phyloP scores from a whole-genome alignment of 2,113 vertebrate genomes.

The Struthio camelus region DNA sequence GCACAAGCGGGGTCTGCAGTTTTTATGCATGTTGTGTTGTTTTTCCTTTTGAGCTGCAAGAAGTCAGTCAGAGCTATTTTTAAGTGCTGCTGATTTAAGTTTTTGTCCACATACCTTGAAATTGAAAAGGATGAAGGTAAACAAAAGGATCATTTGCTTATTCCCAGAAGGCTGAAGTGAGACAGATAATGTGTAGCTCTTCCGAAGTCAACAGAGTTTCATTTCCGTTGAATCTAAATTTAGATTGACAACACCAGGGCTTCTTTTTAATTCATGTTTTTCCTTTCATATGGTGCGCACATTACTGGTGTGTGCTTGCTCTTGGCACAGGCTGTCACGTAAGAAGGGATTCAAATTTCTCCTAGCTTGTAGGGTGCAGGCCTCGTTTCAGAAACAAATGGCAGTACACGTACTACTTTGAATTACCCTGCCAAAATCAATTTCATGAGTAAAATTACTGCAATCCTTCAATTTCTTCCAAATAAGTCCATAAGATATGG shows the following conservation, averaged over 20 bases:
- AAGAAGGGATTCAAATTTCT: background rate
- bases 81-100: conserved; percentile 4
- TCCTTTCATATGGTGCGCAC: background rate
- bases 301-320: background rate
- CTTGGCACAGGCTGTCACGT: background rate
- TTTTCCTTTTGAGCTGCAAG: background rate
- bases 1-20: background rate
- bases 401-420: background rate
- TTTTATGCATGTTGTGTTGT: background rate
- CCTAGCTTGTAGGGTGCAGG: background rate
- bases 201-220: background rate
- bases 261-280: background rate
- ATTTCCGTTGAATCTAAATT: background rate
- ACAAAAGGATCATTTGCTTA: conserved; percentile 7
- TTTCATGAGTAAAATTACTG: background rate
- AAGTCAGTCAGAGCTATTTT: conserved; percentile 9
- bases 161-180: background rate
- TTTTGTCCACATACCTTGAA: background rate
- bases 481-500: background rate
- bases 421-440: background rate
- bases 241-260: background rate
- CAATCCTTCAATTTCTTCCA: background rate
- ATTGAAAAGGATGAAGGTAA: background rate
- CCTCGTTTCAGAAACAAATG: background rate
- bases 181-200: background rate